Conservation (phyloP, 2,797 vertebrate genomes). For the Delichon dasypus region DNA sequence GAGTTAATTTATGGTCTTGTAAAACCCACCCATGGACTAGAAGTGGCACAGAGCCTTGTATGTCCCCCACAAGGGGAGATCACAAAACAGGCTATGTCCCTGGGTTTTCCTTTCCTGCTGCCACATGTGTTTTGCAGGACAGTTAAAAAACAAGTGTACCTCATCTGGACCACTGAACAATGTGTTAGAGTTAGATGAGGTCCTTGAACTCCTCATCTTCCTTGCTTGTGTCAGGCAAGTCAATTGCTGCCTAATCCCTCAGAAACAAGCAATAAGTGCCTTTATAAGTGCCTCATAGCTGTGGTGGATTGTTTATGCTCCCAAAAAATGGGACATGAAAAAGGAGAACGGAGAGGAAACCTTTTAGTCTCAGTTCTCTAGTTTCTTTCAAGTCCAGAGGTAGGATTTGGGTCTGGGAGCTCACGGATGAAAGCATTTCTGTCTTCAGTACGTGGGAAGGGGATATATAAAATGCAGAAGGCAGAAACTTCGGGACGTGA, state of each 20-base stretch:
- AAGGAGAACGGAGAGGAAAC: not conserved
- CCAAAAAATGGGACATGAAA: not conserved
- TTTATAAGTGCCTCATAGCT: not conserved
- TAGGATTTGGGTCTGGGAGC: not conserved
- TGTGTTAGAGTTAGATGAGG: not conserved
- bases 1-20: not conserved
- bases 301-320: not conserved
- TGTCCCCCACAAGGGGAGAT: fast-evolving
- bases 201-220: not conserved
- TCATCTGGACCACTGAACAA: not conserved
- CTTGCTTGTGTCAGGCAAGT: not conserved
- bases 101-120: not conserved
- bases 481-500: not conserved
- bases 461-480: not conserved
- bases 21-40: not conserved
- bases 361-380: not conserved
- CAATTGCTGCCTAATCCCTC: not conserved
- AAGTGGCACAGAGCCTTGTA: not conserved
- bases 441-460: not conserved
- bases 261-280: not conserved
- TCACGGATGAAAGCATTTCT: not conserved
- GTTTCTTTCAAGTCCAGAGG: not conserved
- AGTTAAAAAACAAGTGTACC: not conserved
- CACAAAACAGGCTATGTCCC: not conserved
- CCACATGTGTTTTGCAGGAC: not conserved